Base-by-base conservation (phyloP, 1,140 invertebrate genomes). In the Chymomyza costata region DNA sequence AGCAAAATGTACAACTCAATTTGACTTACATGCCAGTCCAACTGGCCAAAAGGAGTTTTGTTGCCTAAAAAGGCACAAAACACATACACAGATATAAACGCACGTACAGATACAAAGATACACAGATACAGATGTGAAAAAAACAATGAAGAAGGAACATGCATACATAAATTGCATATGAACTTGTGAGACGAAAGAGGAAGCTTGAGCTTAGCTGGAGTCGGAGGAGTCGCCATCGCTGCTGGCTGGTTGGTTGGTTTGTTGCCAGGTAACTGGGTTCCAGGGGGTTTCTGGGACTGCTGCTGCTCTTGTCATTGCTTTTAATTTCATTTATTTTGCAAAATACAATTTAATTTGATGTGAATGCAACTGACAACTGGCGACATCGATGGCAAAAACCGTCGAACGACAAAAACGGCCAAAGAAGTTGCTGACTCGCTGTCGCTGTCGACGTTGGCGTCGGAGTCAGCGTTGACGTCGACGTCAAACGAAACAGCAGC, bases 401-500 rank as follows among this genome's bases (percentile, higher is more conserved):
- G 21, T 25, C 37, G 16, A 18, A 7, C 16, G 25, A 11, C 19
- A 17, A 13, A 18, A 18, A 17, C 34, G 15, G 19, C 45, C n/a
- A 28, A 28, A 5, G 30, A 40, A 10, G 31, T 25, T 16, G 43
- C 15, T 14, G 45, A n/a, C 17, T 14, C 41, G 40, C 34, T 44
- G 38, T 21, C 44, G 53, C 43, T 65, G 60, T 18, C 21, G 31
- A 44, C 54, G 54, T 8, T 38, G 38, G 10, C 30, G 51, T 32
- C 13, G 13, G 18, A 39, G 56, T 19, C 38, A 13, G 39, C 13
- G 31, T 6, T 6, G 25, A 28, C 5, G 25, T 6, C 5, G 25
- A 28, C 5, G 25, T 45, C 37, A 46, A 50, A 44, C 50, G 59
- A 64, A 64, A 64, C 63, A 59, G 59, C 59, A 49, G 43, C 43